Evolutionary conservation across 2,113 vertebrate genomes (phyloP).

Genomic region (Hemibagrus wyckioides): DNA sequence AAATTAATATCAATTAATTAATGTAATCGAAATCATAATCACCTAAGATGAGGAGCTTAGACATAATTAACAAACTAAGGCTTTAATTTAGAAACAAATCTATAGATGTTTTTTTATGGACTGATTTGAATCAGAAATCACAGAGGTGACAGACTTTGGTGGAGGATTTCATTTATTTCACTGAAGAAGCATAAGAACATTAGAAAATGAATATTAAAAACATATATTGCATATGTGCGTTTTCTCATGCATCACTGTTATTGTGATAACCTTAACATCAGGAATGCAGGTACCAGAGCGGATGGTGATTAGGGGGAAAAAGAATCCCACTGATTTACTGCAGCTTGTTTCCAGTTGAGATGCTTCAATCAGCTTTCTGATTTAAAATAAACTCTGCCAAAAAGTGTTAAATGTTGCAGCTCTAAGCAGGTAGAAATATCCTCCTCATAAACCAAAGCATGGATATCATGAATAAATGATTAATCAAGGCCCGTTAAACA

Average conservation of each 20-base stretch:
- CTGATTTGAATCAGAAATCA: not conserved
- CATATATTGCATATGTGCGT: constrained; percentile 2
- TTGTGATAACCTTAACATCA: not conserved
- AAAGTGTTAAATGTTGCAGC: not conserved
- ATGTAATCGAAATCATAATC: not conserved
- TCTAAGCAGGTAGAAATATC: not conserved
- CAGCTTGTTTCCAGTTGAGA: not conserved
- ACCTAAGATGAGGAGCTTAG: not conserved
- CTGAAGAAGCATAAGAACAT: constrained; percentile 24
- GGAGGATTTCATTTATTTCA: constrained; percentile 25
- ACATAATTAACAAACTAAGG: not conserved
- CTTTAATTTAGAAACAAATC: not conserved
- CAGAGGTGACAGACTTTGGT: not conserved
- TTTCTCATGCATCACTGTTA: not conserved
- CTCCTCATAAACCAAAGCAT: not conserved
- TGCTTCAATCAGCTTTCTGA: not conserved
- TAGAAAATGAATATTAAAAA: constrained; percentile 16
- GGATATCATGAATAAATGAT: constrained; percentile 29
- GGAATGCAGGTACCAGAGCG: not conserved
- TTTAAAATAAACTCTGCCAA: not conserved
- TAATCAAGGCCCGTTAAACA: constrained; percentile 39
- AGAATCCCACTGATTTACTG: not conserved
- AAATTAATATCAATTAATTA: not conserved
- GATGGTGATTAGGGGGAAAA: not conserved
- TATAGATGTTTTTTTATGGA: not conserved